These are phyloP conservation scores for Cotesia glomerata DNA, from an alignment of 1,140 invertebrate species.

Conservation along the genomic window DNA sequence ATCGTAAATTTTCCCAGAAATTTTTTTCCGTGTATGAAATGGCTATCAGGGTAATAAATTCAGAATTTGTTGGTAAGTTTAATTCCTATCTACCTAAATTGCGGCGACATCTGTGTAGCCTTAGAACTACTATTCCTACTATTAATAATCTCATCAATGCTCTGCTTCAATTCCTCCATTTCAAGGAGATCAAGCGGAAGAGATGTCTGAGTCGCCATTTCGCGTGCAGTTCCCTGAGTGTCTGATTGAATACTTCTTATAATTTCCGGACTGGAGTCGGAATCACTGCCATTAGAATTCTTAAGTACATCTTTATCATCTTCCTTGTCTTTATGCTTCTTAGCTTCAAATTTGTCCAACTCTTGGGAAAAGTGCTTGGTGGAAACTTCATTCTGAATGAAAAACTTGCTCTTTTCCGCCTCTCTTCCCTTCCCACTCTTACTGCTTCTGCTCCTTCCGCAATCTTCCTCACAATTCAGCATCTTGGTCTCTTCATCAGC, in stretches of 20 bases:
- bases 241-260: constrained; percentile 61
- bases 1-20: too few species aligned
- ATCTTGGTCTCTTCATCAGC: constrained; percentile 54
- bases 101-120: constrained; percentile 57
- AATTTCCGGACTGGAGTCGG: constrained; percentile 56
- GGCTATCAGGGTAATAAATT: too few species aligned
- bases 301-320: constrained; percentile 51
- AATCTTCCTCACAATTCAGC: constrained; percentile 31
- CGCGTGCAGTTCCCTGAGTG: constrained; percentile 67
- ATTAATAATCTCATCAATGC: constrained; percentile 59
- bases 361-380: constrained; percentile 62
- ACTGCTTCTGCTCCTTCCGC: constrained; percentile 46
- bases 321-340: constrained; percentile 59
- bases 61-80: too few species aligned
- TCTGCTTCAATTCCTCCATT: constrained; percentile 59
- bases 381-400: constrained; percentile 51
- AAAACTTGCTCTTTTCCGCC: constrained; percentile 51
- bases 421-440: constrained; percentile 53
- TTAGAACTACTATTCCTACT: constrained; percentile 53
- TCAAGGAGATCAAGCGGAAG: constrained; percentile 58
- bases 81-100: constrained; percentile 10
- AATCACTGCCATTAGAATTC: constrained; percentile 46
- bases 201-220: constrained; percentile 68
- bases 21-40: too few species aligned
- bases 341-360: constrained; percentile 27